Conservation (phyloP, 2,888 invertebrate species). For the Dolichopus griseipennis region DNA sequence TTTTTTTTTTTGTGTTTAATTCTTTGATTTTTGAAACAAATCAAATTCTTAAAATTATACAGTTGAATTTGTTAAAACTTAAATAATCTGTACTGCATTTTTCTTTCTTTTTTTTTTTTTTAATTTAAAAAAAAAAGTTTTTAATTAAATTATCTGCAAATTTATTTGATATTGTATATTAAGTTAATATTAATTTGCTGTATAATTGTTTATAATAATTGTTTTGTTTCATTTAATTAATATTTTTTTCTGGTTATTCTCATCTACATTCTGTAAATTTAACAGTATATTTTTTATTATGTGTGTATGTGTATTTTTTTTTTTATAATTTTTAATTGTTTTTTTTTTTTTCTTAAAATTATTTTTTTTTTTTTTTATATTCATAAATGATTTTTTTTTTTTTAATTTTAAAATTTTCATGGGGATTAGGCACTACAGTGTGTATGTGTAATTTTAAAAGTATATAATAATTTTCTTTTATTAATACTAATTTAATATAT, state of each 20-base stretch:
- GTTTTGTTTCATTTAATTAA: neutral
- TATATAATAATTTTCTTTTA: neutral
- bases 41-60: too few species aligned
- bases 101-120: too few species aligned
- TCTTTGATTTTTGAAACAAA: too few species aligned
- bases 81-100: slow-evolving; percentile 13
- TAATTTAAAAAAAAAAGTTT: too few species aligned
- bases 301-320: slow-evolving; percentile 18
- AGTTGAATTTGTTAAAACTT: slow-evolving; percentile 2
- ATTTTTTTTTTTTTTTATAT: slow-evolving; percentile 23
- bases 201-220: neutral
- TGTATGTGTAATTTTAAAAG: slow-evolving; percentile 16
- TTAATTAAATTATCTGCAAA: too few species aligned
- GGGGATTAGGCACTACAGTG: slow-evolving; percentile 33
- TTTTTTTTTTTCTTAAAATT: slow-evolving; percentile 20
- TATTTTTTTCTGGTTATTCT: slow-evolving; percentile 14
- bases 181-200: neutral
- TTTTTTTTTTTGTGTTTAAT: too few species aligned
- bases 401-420: slow-evolving; percentile 25
- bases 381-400: slow-evolving; percentile 25
- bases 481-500: too few species aligned
- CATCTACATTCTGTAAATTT: slow-evolving; percentile 17
- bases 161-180: neutral
- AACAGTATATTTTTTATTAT: slow-evolving; percentile 20
- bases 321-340: slow-evolving; percentile 15